phyloP scores from a whole-genome alignment of 2,888 invertebrate genomes.

The Cancer borealis region DNA sequence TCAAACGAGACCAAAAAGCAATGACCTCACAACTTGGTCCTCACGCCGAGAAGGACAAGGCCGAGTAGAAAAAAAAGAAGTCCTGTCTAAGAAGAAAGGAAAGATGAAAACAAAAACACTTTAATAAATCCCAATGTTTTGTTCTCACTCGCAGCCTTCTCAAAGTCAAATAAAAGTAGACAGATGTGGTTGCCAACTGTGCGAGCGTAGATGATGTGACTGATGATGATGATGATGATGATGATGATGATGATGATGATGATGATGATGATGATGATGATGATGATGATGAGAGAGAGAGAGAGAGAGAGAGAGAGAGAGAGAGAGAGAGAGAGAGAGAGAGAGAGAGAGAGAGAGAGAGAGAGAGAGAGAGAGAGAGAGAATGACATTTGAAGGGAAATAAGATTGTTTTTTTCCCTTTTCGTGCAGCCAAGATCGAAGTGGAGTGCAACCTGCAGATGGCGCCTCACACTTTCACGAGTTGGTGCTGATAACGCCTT shows the following conservation, averaged over 20 bases:
- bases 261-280: neutral
- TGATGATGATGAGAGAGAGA: neutral
- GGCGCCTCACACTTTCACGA: neutral
- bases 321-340: slow-evolving; percentile 37
- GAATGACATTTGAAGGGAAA: neutral
- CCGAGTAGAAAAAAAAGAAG: too few species aligned
- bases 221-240: neutral
- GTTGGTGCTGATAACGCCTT: slow-evolving; percentile 29
- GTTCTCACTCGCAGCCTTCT: too few species aligned
- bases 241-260: neutral
- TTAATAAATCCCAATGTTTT: too few species aligned
- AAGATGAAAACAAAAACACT: too few species aligned
- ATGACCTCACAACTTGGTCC: too few species aligned
- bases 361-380: slow-evolving; percentile 20
- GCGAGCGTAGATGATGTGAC: neutral
- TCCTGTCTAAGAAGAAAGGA: too few species aligned
- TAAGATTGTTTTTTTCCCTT: neutral
- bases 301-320: slow-evolving; percentile 40
- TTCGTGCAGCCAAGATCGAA: neutral
- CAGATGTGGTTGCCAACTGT: too few species aligned
- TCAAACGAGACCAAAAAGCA: too few species aligned
- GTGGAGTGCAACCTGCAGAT: neutral
- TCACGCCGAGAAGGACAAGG: too few species aligned
- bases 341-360: slow-evolving; percentile 17
- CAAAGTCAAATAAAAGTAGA: too few species aligned